Evolutionary conservation across 37 sponge, comb jelly and placozoan genomes (phyloP).

Genomic region (Cliona cf. orientalis): DNA sequence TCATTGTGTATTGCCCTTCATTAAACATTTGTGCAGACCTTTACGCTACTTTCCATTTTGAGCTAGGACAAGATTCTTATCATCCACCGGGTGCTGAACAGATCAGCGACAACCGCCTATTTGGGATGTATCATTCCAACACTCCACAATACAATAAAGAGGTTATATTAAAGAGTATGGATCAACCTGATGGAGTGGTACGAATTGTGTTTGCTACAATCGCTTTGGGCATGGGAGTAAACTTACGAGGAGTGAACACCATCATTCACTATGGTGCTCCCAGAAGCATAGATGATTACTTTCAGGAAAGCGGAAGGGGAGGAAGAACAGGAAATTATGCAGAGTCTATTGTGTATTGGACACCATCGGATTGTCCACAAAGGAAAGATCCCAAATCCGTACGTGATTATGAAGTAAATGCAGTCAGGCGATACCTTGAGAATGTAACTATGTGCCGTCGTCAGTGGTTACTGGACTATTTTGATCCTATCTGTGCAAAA

Average conservation of each 20-base stretch:
- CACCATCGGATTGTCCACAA: constrained; percentile 18
- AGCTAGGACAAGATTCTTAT: constrained; percentile 22
- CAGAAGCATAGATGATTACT: constrained; percentile 43
- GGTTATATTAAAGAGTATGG: constrained; percentile 32
- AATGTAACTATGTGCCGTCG: constrained; percentile 14
- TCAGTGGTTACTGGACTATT: constrained; percentile 33
- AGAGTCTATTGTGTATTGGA: constrained; percentile 52
- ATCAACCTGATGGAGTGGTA: constrained; percentile 35
- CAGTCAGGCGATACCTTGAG: constrained; percentile 33
- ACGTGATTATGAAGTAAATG: not conserved
- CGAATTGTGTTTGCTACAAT: constrained; percentile 66
- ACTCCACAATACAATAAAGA: constrained; percentile 48
- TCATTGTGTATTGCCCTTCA: constrained; percentile 51
- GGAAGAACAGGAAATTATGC: constrained; percentile 36
- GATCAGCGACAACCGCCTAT: constrained; percentile 30
- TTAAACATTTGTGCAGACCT: constrained; percentile 53
- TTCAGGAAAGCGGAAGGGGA: constrained; percentile 28
- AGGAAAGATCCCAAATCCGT: not conserved
- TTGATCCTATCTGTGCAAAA: too few species aligned
- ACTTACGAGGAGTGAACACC: constrained; percentile 23
- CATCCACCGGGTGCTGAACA: constrained; percentile 45
- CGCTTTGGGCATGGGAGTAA: constrained; percentile 60
- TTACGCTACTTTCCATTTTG: constrained; percentile 28
- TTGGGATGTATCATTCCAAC: constrained; percentile 50
- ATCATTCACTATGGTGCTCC: constrained; percentile 63